Evolutionary conservation across 2,797 vertebrate species (phyloP), one percentile per base, ranked within the genome.

Genomic region (Cichlasoma orientale): DNA sequence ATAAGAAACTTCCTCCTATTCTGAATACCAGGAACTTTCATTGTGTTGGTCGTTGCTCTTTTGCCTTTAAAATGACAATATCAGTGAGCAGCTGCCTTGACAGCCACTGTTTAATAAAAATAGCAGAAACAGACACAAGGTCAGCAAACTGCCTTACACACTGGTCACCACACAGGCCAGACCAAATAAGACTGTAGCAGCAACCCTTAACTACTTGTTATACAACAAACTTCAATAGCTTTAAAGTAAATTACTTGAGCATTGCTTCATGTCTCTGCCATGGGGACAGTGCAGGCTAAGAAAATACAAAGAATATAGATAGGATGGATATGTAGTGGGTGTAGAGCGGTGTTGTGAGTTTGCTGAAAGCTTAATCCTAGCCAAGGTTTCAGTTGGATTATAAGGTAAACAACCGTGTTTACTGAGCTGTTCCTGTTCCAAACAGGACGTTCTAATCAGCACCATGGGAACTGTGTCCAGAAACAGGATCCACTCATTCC

Each of bases 381-480:
- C 21, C 47, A 59, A 63, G 52, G 69, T 72, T 93, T 82, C 14
- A 71, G 58, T 13, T 89, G 86, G 75, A 83, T 82, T 75, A 80
- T 68, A 69, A 78, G 8, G 84, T 90, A 86, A 89, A 90, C 87
- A 91, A 77, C n/a, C 54, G 38, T 90, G 86, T 93, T 93, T 92
- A 89, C 90, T 33, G 84, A 92, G 87, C 75, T 77, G 85, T 75
- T 90, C 80, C 86, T 80, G 73, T 50, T 91, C 75, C 82, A 86
- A 89, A 92, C 91, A 92, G 92, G 90, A 94, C 78, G 77, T 90
- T 89, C 81, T 82, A 90, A 82, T 91, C 83, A 16, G n/a, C 75
- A 80, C 74, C 72, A 88, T 68, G 78, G 77, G 91, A 90, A 55
- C 41, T 23, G 59, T 52, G 76, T 87, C 76, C 79, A 86, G 83